Base-by-base conservation (phyloP, 2,888 invertebrate species). In the Cancer borealis region DNA sequence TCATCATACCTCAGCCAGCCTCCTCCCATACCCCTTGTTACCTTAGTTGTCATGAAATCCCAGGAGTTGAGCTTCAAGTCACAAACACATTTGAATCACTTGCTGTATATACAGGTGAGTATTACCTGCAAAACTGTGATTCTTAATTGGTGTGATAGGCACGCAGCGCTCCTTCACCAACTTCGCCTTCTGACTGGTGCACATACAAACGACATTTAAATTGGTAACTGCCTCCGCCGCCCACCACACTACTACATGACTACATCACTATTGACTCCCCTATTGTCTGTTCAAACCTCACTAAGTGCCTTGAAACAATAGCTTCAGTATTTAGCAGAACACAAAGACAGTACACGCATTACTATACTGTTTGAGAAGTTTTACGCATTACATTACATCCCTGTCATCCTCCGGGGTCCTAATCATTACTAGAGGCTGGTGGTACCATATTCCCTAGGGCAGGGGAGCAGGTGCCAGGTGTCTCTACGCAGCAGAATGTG, bases 401-500 rank as follows among this genome's bases (percentile, higher is more conserved):
- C 39, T 30, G 30, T 14, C 84, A n/a, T 12, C 84, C 10, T 10
- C 30, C 30, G 10, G 2, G 39, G 39, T 39, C 84, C 84, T 84
- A 84, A 84, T 84, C 39, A 39, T 84, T 30, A 84, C 39, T 14
- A 10, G 84, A 4, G 84, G 84, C 39, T 39, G 39, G 84, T 39
- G 84, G 84, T 39, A 39, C 14, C 8, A 17, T 26, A 79, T 84
- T 39, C 26, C 39, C 14, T 30, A 12, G 8, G 39, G 39, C 84
- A 39, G 8, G 84, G 39, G 84, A 84, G 84, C 84, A 30, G 84
- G 39, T 84, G 84, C 39, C 84, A 84, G 84, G 39, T 84, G 84
- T 10, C 84, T 39, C 84, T n/a, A 14, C 39, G 39, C 39, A 14
- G 17, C 39, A 84, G 14, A 84, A 84, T 84, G 84, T 84, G 84